phyloP scores from a whole-genome alignment of 1,140 invertebrate species.

The Heterodera schachtii region DNA sequence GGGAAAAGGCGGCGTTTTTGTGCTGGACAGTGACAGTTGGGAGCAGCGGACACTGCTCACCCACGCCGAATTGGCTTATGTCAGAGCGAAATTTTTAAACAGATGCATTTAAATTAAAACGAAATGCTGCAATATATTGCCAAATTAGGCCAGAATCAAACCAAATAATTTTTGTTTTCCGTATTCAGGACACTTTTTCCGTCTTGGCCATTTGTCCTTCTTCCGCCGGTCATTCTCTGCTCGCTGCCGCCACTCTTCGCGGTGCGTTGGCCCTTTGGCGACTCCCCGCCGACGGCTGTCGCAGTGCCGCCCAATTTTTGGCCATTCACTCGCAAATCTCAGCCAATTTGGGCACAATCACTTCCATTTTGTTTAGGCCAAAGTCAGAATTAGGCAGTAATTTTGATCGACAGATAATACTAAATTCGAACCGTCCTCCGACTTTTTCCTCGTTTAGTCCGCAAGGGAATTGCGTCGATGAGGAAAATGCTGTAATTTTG shows the following conservation, averaged over 20 bases:
- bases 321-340: conserved; percentile 10
- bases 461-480: too few relatives aligned
- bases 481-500: conserved; percentile 6
- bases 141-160: not conserved
- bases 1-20: conserved; percentile 6
- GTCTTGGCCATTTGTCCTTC: not conserved
- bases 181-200: conserved; percentile 22
- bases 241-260: conserved; percentile 6
- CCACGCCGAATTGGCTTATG: conserved; percentile 16
- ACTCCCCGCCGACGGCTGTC: not conserved
- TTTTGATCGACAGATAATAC: too few relatives aligned
- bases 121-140: not conserved
- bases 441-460: not conserved
- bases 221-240: not conserved
- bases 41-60: conserved; percentile 19
- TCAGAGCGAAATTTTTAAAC: not conserved
- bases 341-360: conserved; percentile 11
- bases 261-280: conserved; percentile 19
- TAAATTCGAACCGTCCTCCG: too few relatives aligned
- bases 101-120: not conserved
- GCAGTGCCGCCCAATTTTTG: not conserved
- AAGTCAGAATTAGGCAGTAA: not conserved
- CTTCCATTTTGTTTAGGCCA: conserved; percentile 9
- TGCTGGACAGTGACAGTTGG: conserved; percentile 14
- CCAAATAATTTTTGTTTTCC: not conserved